phyloP scores from a whole-genome alignment of 2,113 vertebrate genomes.

The Siniperca knerii region DNA sequence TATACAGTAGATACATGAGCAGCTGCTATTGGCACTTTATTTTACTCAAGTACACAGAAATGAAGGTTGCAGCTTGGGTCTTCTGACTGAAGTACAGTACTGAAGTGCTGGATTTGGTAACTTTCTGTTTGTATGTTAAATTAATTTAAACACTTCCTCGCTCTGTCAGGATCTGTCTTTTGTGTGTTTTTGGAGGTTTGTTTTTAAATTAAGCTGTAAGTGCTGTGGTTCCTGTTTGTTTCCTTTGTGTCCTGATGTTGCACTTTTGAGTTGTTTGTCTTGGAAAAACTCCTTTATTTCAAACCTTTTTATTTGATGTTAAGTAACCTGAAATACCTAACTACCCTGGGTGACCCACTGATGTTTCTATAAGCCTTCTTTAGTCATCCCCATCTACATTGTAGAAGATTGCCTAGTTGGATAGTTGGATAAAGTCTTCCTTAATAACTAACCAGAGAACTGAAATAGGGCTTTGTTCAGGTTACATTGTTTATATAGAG shows the following conservation, averaged over 20 bases:
- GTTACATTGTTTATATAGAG: constrained; percentile 39
- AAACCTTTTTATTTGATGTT: constrained; percentile 50
- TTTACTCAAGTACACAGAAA: constrained; percentile 40
- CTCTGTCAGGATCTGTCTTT: constrained; percentile 16
- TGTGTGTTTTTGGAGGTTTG: constrained; percentile 24
- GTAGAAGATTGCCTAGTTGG: constrained; percentile 21
- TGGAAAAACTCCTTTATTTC: constrained; percentile 20
- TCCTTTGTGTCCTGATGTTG: constrained; percentile 61
- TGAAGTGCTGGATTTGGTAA: constrained; percentile 49
- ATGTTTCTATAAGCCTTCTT: constrained; percentile 30
- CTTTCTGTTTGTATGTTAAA: constrained; percentile 45
- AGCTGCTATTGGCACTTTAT: constrained; percentile 77
- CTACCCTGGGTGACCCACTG: constrained; percentile 19
- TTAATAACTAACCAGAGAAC: constrained; percentile 24
- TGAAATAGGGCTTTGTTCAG: constrained; percentile 48
- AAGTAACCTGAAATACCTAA: constrained; percentile 1
- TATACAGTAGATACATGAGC: constrained; percentile 36
- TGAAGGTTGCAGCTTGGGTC: constrained; percentile 53
- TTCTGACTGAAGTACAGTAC: constrained; percentile 51
- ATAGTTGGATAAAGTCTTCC: constrained; percentile 62
- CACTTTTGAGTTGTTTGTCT: constrained; percentile 63
- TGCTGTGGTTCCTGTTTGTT: constrained; percentile 54
- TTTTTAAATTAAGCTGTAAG: constrained; percentile 57
- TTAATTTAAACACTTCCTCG: constrained; percentile 45
- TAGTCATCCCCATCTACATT: constrained; percentile 11